Evolutionary conservation across 2,113 vertebrate genomes (phyloP).

Genomic region (Dermatemys mawii): DNA sequence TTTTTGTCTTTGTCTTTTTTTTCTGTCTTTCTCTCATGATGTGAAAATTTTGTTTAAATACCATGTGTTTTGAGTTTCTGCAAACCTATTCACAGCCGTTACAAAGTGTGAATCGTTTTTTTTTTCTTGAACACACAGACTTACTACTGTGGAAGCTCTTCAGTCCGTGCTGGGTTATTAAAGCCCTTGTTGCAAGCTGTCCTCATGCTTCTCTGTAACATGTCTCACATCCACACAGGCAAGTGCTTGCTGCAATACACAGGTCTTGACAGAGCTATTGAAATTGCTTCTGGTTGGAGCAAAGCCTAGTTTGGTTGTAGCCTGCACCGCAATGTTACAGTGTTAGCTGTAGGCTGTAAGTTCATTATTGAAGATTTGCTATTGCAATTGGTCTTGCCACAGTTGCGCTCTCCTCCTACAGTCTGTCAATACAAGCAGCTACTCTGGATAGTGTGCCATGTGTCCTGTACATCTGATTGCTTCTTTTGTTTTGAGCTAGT

Average conservation of each 20-base stretch:
- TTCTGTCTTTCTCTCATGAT: too few species aligned
- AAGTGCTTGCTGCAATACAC: neutral
- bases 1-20: too few species aligned
- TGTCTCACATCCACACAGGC: neutral
- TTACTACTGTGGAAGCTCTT: neutral
- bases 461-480: neutral
- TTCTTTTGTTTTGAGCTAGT: neutral
- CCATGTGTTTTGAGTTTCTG: neutral
- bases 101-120: neutral
- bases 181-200: conserved; percentile 1
- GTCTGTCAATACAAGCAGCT: neutral
- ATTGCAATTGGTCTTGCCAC: neutral
- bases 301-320: neutral
- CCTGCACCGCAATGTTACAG: neutral
- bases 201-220: neutral
- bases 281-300: neutral
- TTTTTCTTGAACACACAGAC: neutral
- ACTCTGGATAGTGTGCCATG: neutral
- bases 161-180: neutral
- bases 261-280: neutral
- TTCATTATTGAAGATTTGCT: neutral
- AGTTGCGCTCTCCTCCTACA: neutral
- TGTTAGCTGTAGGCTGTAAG: neutral
- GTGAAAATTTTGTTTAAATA: conserved; percentile 4
- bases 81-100: neutral